Evolutionary conservation across 2,797 vertebrate genomes (phyloP).

Genomic region (Sebastes oblongus): DNA sequence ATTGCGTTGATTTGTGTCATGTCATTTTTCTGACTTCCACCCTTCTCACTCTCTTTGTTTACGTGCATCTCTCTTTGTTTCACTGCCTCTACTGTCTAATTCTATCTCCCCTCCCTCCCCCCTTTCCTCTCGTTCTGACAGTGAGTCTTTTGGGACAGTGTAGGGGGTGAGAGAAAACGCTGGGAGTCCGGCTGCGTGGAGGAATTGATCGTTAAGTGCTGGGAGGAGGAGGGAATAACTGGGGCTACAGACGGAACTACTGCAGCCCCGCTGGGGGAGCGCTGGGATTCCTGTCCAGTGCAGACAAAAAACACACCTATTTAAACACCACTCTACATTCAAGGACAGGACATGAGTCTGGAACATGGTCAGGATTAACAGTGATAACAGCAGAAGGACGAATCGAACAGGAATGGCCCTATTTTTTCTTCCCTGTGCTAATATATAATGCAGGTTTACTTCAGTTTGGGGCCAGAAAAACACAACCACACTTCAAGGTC

Average conservation of each 20-base stretch:
- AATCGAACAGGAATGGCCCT: conserved; percentile 6
- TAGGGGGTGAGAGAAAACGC: neutral
- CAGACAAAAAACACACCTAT: conserved; percentile 18
- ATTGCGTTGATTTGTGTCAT: neutral
- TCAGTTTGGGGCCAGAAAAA: neutral
- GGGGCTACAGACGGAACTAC: conserved; percentile 22
- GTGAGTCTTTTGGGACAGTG: conserved; percentile 47
- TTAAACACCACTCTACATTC: conserved; percentile 21
- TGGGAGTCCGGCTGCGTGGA: conserved; percentile 19
- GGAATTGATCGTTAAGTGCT: conserved; percentile 64
- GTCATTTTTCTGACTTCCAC: neutral
- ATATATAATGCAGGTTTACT: conserved; percentile 28
- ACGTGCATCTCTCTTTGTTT: conserved; percentile 31
- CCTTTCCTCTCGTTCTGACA: conserved; percentile 4
- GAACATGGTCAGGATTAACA: conserved; percentile 12
- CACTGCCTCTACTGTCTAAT: neutral
- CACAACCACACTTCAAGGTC: conserved; percentile 19
- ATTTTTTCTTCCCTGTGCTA: neutral
- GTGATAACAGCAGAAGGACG: conserved; percentile 2
- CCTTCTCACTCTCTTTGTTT: conserved; percentile 33
- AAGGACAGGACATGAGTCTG: conserved; percentile 25
- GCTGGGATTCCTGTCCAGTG: neutral
- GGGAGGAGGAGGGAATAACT: conserved; percentile 34
- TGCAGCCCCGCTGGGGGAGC: conserved; percentile 5
- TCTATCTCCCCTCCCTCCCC: neutral